A percentile compares a stretch with the other conserved stretches of the same genome.
These are phyloP conservation scores for Tenrec ecaudatus DNA, from an alignment of 2,113 vertebrate genomes.

Conservation along the genomic window DNA sequence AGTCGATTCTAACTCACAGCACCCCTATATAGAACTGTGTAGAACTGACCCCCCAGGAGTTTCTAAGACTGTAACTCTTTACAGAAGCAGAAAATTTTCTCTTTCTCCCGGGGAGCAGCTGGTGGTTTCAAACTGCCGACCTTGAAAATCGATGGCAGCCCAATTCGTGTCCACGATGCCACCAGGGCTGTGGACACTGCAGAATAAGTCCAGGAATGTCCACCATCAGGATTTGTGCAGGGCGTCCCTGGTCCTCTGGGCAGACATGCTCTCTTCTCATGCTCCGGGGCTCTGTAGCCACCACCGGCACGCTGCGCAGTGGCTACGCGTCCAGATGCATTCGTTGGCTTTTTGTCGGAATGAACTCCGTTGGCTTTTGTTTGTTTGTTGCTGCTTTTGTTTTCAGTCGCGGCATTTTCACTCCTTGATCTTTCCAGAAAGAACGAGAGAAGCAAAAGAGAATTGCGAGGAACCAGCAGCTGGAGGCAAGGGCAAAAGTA, in stretches of 20 bases:
- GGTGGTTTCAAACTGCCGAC: no score
- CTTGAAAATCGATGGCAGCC: no score
- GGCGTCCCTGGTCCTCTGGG: background rate
- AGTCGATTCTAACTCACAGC: no score
- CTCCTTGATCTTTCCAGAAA: constrained; percentile 85
- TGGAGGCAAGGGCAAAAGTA: constrained; percentile 86
- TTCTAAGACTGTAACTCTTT: no score
- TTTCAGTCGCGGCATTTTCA: constrained; percentile 26
- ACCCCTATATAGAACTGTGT: no score
- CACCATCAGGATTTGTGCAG: background rate
- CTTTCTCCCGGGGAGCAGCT: no score
- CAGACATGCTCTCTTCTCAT: background rate
- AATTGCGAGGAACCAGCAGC: constrained; percentile 87
- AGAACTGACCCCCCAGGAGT: no score
- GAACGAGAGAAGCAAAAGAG: constrained; percentile 91
- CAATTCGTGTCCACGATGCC: no score
- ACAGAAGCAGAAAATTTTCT: no score
- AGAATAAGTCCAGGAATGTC: background rate
- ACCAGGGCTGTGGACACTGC: no score
- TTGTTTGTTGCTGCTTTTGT: background rate
- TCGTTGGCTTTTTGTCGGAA: constrained; percentile 3
- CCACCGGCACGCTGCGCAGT: background rate
- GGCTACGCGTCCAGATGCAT: constrained; percentile 7
- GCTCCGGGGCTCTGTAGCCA: background rate
- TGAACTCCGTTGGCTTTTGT: background rate